Conservation (phyloP, 2,797 vertebrate species). For the Lophius americanus region DNA sequence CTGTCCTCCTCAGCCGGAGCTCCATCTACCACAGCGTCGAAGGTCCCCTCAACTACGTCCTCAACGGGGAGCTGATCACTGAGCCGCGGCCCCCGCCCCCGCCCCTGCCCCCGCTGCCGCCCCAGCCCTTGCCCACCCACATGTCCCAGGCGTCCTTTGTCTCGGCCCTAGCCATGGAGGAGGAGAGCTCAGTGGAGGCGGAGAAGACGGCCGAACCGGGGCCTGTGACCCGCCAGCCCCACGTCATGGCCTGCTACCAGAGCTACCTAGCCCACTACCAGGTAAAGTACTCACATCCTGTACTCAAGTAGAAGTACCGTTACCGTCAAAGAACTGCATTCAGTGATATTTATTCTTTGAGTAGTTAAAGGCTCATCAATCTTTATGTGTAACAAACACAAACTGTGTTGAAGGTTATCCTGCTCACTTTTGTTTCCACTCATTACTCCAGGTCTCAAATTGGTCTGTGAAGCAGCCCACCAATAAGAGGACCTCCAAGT, state of each 20-base stretch:
- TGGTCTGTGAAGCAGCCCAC: conserved; percentile 96
- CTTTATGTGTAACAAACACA: too few species aligned
- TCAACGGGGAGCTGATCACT: conserved; percentile 85
- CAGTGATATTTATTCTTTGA: too few species aligned
- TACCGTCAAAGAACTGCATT: too few species aligned
- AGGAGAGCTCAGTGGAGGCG: conserved; percentile 88
- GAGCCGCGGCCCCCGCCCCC: conserved; percentile 85
- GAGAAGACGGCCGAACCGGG: conserved; percentile 88
- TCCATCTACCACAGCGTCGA: conserved; percentile 98
- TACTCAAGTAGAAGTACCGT: background rate
- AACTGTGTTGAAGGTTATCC: background rate
- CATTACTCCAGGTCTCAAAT: conserved; percentile 86
- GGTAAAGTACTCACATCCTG: conserved; percentile 33
- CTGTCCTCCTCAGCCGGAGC: conserved; percentile 77
- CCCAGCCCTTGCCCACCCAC: conserved; percentile 87
- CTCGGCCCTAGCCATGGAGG: conserved; percentile 93
- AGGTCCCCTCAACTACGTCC: conserved; percentile 88
- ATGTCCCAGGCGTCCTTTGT: conserved; percentile 97
- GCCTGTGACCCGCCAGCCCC: conserved; percentile 89
- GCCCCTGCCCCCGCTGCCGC: conserved; percentile 77
- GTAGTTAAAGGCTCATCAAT: too few species aligned
- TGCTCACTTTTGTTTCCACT: background rate
- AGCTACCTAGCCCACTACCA: conserved; percentile 92
- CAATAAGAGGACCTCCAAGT: conserved; percentile 98
- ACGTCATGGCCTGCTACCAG: conserved; percentile 94